Evolutionary conservation across 1,140 invertebrate genomes (phyloP).

Genomic region (Dufourea novaeangliae): DNA sequence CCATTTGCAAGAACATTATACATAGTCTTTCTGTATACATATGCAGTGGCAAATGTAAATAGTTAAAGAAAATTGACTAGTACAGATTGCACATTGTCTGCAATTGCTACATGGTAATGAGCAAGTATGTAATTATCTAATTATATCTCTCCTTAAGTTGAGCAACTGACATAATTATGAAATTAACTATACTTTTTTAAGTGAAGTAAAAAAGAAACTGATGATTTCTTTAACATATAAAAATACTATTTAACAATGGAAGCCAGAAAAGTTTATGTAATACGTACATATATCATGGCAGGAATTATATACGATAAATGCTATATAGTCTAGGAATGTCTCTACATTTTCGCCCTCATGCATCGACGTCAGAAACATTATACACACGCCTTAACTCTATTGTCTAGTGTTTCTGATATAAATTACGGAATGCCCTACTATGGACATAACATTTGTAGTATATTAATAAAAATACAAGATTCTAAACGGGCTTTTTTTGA

Average conservation of each 20-base stretch:
- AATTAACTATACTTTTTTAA: background rate
- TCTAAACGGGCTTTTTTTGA: background rate
- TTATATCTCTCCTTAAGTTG: background rate
- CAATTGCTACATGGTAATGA: background rate
- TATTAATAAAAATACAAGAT: constrained; percentile 18
- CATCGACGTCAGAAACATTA: background rate
- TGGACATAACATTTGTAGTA: constrained; percentile 14
- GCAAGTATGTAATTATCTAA: background rate
- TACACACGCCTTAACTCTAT: background rate
- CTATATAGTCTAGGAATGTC: background rate
- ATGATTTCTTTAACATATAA: background rate
- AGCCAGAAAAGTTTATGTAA: constrained; percentile 13
- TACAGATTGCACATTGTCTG: constrained; percentile 8
- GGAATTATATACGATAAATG: constrained; percentile 15
- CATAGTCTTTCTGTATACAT: background rate
- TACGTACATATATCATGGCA: constrained; percentile 20
- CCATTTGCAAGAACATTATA: background rate
- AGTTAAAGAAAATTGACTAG: constrained; percentile 26
- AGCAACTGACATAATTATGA: background rate
- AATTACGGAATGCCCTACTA: constrained; percentile 22
- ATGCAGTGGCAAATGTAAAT: background rate
- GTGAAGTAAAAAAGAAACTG: background rate
- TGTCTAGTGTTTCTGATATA: background rate
- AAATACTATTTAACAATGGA: background rate
- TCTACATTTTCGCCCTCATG: background rate